Conservation (phyloP, 2,888 invertebrate species). For the Scrobipalpa costella region DNA sequence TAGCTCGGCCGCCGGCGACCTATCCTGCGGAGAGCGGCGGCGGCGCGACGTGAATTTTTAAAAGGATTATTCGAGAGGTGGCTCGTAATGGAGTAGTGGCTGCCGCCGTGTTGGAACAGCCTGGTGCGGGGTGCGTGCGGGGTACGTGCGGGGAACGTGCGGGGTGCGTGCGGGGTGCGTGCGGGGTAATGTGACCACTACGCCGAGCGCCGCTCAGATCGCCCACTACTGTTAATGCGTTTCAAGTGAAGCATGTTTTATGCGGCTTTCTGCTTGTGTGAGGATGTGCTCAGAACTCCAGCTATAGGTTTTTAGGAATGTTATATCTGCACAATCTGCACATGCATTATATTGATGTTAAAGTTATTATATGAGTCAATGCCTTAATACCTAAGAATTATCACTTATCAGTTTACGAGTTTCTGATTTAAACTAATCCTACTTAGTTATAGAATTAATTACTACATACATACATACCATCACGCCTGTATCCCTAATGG, state of each 20-base stretch:
- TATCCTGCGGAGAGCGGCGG: neutral
- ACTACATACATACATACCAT: too few species aligned
- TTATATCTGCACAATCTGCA: too few species aligned
- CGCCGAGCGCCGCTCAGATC: neutral
- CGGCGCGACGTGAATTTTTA: conserved; percentile 65
- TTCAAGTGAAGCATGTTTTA: neutral
- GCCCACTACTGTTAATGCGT: neutral
- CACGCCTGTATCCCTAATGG: too few species aligned
- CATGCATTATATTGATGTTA: too few species aligned
- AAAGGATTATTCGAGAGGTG: conserved; percentile 71
- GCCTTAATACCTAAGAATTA: too few species aligned
- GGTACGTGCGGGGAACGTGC: too few species aligned
- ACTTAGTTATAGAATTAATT: too few species aligned
- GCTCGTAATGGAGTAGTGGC: conserved; percentile 53
- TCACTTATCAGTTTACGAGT: too few species aligned
- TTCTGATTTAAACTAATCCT: too few species aligned
- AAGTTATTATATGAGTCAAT: too few species aligned
- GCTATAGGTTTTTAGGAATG: neutral
- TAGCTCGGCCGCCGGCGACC: neutral
- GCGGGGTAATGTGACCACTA: neutral
- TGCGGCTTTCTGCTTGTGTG: neutral
- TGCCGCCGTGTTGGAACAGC: conserved; percentile 50
- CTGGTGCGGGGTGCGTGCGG: neutral
- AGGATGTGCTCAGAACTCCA: neutral
- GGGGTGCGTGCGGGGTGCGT: neutral